phyloP scores from a whole-genome alignment of 2,888 invertebrate genomes.

The Eumerus sabulonum region DNA sequence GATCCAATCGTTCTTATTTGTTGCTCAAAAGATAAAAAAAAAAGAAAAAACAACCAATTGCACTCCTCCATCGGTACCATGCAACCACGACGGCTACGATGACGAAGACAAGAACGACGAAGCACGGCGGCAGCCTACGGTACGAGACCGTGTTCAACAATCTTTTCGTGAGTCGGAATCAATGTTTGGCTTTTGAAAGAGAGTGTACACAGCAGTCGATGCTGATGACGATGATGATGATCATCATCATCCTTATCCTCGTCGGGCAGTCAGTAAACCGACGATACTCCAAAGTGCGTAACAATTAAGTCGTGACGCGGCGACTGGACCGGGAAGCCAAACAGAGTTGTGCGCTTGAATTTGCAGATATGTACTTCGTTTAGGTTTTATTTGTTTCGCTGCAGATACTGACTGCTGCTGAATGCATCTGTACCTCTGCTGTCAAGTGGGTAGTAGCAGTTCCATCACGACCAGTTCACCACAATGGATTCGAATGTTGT shows the following conservation, averaged over 20 bases:
- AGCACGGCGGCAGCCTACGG: conserved; percentile 5
- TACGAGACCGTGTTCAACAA: conserved; percentile 62
- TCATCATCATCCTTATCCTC: conserved; percentile 25
- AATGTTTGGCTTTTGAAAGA: conserved; percentile 43
- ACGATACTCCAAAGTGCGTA: conserved; percentile 60
- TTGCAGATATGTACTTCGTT: conserved; percentile 47
- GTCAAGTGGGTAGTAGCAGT: conserved; percentile 62
- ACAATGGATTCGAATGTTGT: conserved; percentile 43
- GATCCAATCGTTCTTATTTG: conserved; percentile 57
- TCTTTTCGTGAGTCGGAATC: conserved; percentile 68
- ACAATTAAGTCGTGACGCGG: conserved; percentile 69
- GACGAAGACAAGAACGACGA: conserved; percentile 9
- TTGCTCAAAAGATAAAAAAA: conserved; percentile 8
- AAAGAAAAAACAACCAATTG: conserved; percentile 1
- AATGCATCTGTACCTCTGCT: conserved; percentile 48
- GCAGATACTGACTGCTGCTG: not conserved
- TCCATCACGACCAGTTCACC: conserved; percentile 59
- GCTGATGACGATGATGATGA: conserved; percentile 33
- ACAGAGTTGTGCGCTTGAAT: conserved; percentile 32
- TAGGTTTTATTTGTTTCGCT: conserved; percentile 12
- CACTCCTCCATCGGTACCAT: not conserved
- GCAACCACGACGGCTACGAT: conserved; percentile 17
- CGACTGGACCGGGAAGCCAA: conserved; percentile 45
- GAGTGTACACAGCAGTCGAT: conserved; percentile 26
- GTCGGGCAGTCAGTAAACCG: conserved; percentile 13